phyloP scores from a whole-genome alignment of 92 coral and sea anemone species.

The Ricordea florida region DNA sequence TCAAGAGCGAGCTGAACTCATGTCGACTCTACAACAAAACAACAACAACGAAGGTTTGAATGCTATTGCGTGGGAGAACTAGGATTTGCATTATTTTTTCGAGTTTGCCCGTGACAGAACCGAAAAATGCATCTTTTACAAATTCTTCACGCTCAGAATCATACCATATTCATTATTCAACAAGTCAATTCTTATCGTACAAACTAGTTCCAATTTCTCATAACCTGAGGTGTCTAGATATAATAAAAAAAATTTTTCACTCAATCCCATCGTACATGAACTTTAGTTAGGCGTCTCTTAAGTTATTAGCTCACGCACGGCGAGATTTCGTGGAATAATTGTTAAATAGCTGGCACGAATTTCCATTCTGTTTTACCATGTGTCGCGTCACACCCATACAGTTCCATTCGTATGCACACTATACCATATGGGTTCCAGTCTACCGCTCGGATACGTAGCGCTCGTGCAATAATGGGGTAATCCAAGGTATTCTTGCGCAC shows the following conservation, averaged over 20 bases:
- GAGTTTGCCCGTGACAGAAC: too few species aligned
- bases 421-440: conserved; percentile 76
- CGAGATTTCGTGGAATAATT: too few species aligned
- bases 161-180: background rate
- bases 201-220: too few species aligned
- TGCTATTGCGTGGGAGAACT: too few species aligned
- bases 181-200: too few species aligned
- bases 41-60: too few species aligned
- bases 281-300: background rate
- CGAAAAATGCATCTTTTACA: too few species aligned
- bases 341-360: background rate
- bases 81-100: background rate
- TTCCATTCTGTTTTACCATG: conserved; percentile 23
- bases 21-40: too few species aligned
- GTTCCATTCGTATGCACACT: conserved; percentile 88
- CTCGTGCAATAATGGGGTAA: conserved; percentile 74
- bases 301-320: background rate
- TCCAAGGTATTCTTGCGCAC: conserved; percentile 38
- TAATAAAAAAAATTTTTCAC: background rate
- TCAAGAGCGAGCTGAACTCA: too few species aligned
- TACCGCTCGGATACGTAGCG: conserved; percentile 73
- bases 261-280: background rate
- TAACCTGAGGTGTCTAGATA: too few species aligned
- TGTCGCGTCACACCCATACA: conserved; percentile 72
- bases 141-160: too few species aligned